phyloP scores from a whole-genome alignment of 1,140 invertebrate genomes.

The Colletes gigas region DNA sequence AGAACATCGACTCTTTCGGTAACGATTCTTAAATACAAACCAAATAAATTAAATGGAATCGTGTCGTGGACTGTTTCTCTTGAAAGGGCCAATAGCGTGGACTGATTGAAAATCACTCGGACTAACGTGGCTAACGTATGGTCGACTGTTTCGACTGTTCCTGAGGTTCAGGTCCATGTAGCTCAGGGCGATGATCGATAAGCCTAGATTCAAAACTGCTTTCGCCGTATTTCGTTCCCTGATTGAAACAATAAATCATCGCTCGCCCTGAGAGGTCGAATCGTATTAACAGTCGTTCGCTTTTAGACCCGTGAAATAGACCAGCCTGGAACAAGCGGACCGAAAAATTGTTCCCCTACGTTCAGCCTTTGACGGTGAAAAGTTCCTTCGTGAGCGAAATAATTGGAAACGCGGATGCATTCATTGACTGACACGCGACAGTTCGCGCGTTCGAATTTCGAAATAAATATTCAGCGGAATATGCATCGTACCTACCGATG shows the following conservation, averaged over 20 bases:
- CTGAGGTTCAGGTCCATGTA: conserved; percentile 1
- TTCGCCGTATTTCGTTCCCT: conserved; percentile 1
- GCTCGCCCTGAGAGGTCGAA: neutral
- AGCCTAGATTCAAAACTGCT: conserved; percentile 41
- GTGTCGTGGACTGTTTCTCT: too few relatives aligned
- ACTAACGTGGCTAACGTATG: conserved; percentile 37
- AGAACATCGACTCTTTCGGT: too few relatives aligned
- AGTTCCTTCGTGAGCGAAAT: neutral
- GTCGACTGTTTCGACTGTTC: conserved; percentile 24
- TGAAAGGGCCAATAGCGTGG: neutral
- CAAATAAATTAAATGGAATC: too few relatives aligned
- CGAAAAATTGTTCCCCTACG: neutral
- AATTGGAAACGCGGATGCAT: neutral
- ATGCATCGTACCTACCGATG: too few relatives aligned
- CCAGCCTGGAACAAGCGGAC: neutral
- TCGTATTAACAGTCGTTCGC: conserved; percentile 8
- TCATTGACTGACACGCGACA: too few relatives aligned
- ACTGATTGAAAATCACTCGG: conserved; percentile 33
- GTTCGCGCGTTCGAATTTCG: too few relatives aligned
- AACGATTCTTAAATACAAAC: too few relatives aligned
- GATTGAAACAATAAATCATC: conserved; percentile 43
- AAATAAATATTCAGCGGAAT: too few relatives aligned
- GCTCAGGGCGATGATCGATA: conserved; percentile 35
- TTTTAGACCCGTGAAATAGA: conserved; percentile 7
- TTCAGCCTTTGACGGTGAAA: neutral